Evolutionary conservation across 1,140 invertebrate species (phyloP).

Genomic region (Sweltsa coloradensis): DNA sequence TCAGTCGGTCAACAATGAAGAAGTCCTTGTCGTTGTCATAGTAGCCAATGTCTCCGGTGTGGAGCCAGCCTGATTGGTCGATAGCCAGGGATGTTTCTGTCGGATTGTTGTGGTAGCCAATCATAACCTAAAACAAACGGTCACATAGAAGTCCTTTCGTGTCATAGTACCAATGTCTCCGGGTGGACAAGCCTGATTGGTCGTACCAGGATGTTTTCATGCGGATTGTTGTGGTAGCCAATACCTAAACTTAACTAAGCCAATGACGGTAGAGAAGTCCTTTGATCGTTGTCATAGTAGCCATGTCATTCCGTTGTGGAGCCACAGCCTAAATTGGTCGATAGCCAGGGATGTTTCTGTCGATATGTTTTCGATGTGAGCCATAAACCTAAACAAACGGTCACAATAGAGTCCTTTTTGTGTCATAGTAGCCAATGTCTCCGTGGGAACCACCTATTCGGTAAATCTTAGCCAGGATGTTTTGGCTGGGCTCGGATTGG

Average conservation of each 20-base stretch:
- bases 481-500: too few species aligned
- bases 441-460: too few species aligned
- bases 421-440: too few species aligned
- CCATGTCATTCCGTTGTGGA: slow-evolving; percentile 55
- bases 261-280: too few species aligned
- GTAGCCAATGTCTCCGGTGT: slow-evolving; percentile 53
- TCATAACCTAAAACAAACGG: slow-evolving; percentile 39
- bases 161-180: too few species aligned
- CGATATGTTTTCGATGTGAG: slow-evolving; percentile 48
- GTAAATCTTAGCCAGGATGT: too few species aligned
- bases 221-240: too few species aligned
- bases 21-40: slow-evolving; percentile 39
- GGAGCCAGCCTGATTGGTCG: slow-evolving; percentile 45
- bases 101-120: slow-evolving; percentile 48
- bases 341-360: slow-evolving; percentile 47
- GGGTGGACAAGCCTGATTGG: slow-evolving; percentile 47
- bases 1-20: slow-evolving; percentile 45
- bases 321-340: slow-evolving; percentile 45
- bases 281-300: slow-evolving; percentile 40
- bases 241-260: too few species aligned
- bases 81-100: slow-evolving; percentile 47
- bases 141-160: too few species aligned
- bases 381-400: slow-evolving; percentile 39
- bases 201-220: too few species aligned
- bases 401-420: too few species aligned